These are phyloP conservation scores for Dolichopus griseipennis DNA, from an alignment of 2,888 invertebrate species.

Conservation along the genomic window DNA sequence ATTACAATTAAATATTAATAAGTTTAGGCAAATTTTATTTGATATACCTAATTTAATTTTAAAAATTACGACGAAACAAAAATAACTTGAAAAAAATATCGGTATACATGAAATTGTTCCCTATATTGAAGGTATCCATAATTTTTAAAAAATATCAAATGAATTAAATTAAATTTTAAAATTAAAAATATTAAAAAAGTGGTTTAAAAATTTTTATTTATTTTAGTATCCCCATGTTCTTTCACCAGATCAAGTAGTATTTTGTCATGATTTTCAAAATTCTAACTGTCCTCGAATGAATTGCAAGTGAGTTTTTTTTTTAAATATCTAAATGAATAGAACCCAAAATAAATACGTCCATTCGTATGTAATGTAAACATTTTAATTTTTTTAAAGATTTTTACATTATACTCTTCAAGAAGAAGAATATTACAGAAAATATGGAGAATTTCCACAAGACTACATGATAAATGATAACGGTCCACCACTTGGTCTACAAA, in stretches of 20 bases:
- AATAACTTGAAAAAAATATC: no score
- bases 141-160: no score
- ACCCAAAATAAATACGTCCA: neutral
- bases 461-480: conserved; percentile 19
- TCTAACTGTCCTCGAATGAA: conserved; percentile 61
- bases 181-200: neutral
- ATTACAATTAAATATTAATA: no score
- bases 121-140: no score
- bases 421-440: conserved; percentile 62
- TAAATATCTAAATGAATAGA: neutral
- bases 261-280: conserved; percentile 65
- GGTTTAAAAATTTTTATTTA: no score
- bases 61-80: no score
- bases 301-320: conserved; percentile 46
- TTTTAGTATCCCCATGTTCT: conserved; percentile 27
- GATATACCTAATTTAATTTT: no score
- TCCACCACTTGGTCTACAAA: conserved; percentile 43
- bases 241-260: conserved; percentile 35
- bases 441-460: conserved; percentile 58
- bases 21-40: no score
- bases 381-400: conserved; percentile 46
- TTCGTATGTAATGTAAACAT: no score
- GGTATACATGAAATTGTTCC: no score
- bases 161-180: neutral
- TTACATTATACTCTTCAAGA: conserved; percentile 69